Base-by-base conservation (phyloP, 2,888 invertebrate genomes). In the Ferdinandea cuprea region DNA sequence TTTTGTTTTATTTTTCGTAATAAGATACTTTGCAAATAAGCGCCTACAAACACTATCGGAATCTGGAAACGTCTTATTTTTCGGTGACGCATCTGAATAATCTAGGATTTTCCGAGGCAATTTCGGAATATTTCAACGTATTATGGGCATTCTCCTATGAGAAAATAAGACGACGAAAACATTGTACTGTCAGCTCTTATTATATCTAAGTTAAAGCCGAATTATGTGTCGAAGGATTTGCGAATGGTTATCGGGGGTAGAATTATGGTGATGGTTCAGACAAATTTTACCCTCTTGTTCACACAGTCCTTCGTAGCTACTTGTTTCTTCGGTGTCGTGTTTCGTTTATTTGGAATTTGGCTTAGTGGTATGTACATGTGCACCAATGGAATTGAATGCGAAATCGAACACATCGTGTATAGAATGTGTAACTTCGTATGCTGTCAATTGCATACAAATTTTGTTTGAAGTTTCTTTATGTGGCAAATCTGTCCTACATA, bases 211-310 rank as follows among this genome's bases (percentile, higher is more conserved):
- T 56, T 46, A 17, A 61, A 56, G 69, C 61, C 46, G 71, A 77
- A 77, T 69, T 69, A 56, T 77, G 69, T 77, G 69, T 48, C 48
- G 48, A 69, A 30, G 69, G 69, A 69, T 63, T 69, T 77, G 54
- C 8, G 28, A 44, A 28, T 59, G 28, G 17, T 35, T 68, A 30
- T 50, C 17, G 32, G 9, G 44, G 25, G 19, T 32, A 19, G 46
- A 30, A n/a, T n/a, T n/a, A n/a, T n/a, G n/a, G n/a, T n/a, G n/a
- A n/a, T n/a, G n/a, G n/a, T 21, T 30, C 8, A 21, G 30, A 2
- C 17, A 40, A 52, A 30, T 52, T 63, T 52, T 13, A 3, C 9
- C n/a, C 11, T 32, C n/a, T 15, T 44, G 54, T 44, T 32, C 54
- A 25, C 40, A 52, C 37, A 42, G 30, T 19, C 40, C 35, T 50